Evolutionary conservation across 2,113 vertebrate species (phyloP), one percentile per base, ranked within the genome.

Genomic region (Lontra canadensis): DNA sequence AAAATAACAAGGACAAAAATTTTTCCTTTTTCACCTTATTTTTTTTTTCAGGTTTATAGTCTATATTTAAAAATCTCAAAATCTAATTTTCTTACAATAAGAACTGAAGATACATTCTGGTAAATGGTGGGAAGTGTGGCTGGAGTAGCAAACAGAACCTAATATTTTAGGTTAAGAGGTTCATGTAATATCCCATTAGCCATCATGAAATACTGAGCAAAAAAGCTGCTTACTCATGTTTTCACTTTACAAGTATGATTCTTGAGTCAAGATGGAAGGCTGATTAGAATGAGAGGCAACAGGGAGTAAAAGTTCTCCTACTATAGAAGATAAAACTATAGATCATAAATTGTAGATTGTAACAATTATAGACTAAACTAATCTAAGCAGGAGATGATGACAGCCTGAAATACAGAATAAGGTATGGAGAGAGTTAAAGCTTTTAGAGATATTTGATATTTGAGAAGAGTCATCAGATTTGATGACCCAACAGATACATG

Each of bases 191-290:
- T 63, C 1, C 71, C 55, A 31, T n/a, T 67, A 88, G 1, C 14
- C 39, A 20, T 67, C 39, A 36, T 55, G 36, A 94, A 93, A 52
- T 57, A 88, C 23, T 90, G 8, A 49, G 1, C 17, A 31, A 69
- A 6, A 12, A 69, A 90, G 20, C 55, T 42, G 34, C 6, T 69
- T 42, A 12, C 2, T 25, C 52, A n/a, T 67, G 23, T 67, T 96
- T 92, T 82, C 18, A 36, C 59, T 88, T 83, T 88, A 71, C 4
- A 93, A 88, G 84, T 93, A 13, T 65, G 78, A 93, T 49, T 93
- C 9, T 94, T 13, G 44, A 93, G 21, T 94, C n/a, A 44, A 14
- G 69, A 4, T 71, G 20, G 49, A 39, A 94, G 7, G 10, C 31
- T 57, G 25, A 42, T 76, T 90, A 91, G 78, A 76, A 79, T 69